Evolutionary conservation across 2,888 invertebrate genomes (phyloP).

Genomic region (Thera britannica): DNA sequence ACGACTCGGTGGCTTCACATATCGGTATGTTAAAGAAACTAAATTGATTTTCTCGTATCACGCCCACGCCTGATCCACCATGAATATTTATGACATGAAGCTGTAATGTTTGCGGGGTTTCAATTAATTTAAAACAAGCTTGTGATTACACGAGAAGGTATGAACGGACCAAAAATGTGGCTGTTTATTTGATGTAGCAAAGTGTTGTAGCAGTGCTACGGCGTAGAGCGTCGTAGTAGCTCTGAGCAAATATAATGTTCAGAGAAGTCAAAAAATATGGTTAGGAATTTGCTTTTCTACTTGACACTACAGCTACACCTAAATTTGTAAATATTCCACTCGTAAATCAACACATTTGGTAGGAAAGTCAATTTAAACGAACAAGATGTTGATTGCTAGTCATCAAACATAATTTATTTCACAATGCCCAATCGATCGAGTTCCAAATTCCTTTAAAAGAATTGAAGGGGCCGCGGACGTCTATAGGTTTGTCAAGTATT

Average conservation of each 20-base stretch:
- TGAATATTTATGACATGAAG: slow-evolving; percentile 32
- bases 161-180: slow-evolving; percentile 1
- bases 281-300: neutral
- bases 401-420: slow-evolving; percentile 29
- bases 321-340: neutral
- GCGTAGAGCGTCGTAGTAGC: neutral
- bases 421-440: slow-evolving; percentile 34
- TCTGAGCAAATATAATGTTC: neutral
- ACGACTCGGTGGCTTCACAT: slow-evolving; percentile 42
- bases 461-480: slow-evolving; percentile 42
- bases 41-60: slow-evolving; percentile 33
- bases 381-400: slow-evolving; percentile 29
- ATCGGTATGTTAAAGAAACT: slow-evolving; percentile 48
- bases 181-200: neutral
- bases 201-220: slow-evolving; percentile 4
- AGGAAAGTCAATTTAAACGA: slow-evolving; percentile 3
- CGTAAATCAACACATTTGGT: slow-evolving; percentile 4
- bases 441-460: slow-evolving; percentile 43
- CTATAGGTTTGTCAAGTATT: slow-evolving; percentile 63
- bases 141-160: slow-evolving; percentile 15
- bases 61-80: slow-evolving; percentile 21
- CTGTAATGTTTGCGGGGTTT: slow-evolving; percentile 27
- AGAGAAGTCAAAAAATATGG: neutral
- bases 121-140: slow-evolving; percentile 31
- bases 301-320: neutral